A percentile compares a stretch with the other conserved stretches of the same genome.
These are phyloP conservation scores for Mythimna pallens DNA, from an alignment of 2,888 invertebrate species.

Conservation along the genomic window DNA sequence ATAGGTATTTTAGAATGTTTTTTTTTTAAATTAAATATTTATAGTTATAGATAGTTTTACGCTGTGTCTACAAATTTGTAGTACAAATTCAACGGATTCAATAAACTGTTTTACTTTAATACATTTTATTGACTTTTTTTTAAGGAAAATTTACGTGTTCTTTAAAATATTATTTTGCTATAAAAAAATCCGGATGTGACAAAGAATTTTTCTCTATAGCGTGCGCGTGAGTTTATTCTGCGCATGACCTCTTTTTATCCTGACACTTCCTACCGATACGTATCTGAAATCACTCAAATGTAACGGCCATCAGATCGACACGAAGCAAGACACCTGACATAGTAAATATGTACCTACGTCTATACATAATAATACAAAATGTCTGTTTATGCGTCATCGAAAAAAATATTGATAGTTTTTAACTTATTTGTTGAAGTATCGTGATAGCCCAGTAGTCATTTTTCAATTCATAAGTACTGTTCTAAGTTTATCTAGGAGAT, in stretches of 20 bases:
- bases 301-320: constrained; percentile 62
- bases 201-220: constrained; percentile 29
- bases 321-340: constrained; percentile 58
- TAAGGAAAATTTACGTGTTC: constrained; percentile 18
- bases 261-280: constrained; percentile 58
- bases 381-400: neutral
- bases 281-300: constrained; percentile 66
- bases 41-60: no score
- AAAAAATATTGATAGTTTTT: neutral
- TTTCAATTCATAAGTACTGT: no score
- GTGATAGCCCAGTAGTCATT: no score
- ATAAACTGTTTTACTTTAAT: neutral
- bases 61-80: neutral
- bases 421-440: no score
- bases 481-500: no score
- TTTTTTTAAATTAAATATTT: no score
- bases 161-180: neutral
- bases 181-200: constrained; percentile 40
- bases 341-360: constrained; percentile 20
- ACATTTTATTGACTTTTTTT: constrained; percentile 11
- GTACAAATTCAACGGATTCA: neutral
- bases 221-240: constrained; percentile 50
- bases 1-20: neutral
- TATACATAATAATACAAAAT: neutral
- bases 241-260: constrained; percentile 62